Base-by-base conservation (phyloP, 2,797 vertebrate genomes). In the Dicrostonyx torquatus region DNA sequence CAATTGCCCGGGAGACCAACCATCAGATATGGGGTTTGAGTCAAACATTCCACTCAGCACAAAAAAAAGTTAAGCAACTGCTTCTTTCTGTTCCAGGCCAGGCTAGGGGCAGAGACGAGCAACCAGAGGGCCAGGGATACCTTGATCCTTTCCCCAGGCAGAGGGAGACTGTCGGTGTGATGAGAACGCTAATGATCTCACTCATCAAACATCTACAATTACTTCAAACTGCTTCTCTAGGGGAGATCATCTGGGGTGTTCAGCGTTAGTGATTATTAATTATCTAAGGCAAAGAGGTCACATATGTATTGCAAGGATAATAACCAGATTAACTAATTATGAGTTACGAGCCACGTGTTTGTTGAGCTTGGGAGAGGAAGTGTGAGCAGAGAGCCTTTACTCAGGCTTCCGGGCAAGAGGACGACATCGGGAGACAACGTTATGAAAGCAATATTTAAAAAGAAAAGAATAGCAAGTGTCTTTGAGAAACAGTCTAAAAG, bases 401-500 rank as follows among this genome's bases (percentile, higher is more conserved):
- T 34, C 0, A 0, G 1, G 80, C 40, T 68, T 85, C 34, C 17
- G 84, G 34, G 34, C 6, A 84, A 82, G 20, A 91, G 22, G 29
- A 40, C 12, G 14, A 60, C 87, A 75, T 37, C 0, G 2, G 70
- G 45, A 86, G 43, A 37, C 55, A n/a, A 10, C 11, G 31, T 2
- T 55, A n/a, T 45, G 73, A 45, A 87, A 48, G 62, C 29, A 66
- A 89, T 5, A 3, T 43, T 43, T 43, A 43, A 73, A 48, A 58
- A 18, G 40, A 48, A 84, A 11, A 3, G n/a, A 94, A 83, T 6
- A 62, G 31, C 50, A 62, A 64, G 58, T 31, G n/a, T 8, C 9
- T 87, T 90, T 97, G n/a, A 76, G 76, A 88, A 96, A 80, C 12
- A 88, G 43, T 62, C 22, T 90, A 73, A 87, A 78, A 89, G 45